Evolutionary conservation across 2,113 vertebrate species (phyloP), one percentile per base, ranked within the genome.

Genomic region (Amblyopsis rosae): DNA sequence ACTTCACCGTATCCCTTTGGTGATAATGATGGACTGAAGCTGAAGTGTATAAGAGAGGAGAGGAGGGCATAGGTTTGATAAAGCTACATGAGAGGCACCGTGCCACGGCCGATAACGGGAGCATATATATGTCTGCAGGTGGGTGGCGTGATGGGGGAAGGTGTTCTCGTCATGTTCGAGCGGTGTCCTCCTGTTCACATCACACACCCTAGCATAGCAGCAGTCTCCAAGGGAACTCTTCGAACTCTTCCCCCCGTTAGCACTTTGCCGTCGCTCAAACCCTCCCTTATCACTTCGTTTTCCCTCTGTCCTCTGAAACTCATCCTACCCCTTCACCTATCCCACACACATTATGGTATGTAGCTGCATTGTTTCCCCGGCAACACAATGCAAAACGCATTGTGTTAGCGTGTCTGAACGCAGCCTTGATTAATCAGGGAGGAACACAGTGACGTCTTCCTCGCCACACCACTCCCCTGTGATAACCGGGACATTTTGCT

Each of bases 151-250:
- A 19, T 19, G 19, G 86, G 88, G 91, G 82, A 82, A 82, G 78
- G 73, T 80, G 86, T 88, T 92, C 91, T 7, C 88, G 91, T 93
- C 92, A 91, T 83, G 77, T 87, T 83, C 89, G 92, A 92, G 91
- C 89, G 89, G 87, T 82, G 84, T 85, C 85, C 89, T 86, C 85
- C 89, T 86, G 89, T 88, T 89, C 84, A 86, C 79, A 77, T 65
- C 70, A 74, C 70, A 88, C 87, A 88, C 88, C 69, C 58, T 72
- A 80, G 89, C 19, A 19, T 19, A 19, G 19, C 19, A 19, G 83
- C 79, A 80, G 85, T 82, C 82, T 70, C 70, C 69, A 55, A 69
- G 51, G 74, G 75, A 41, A 7, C 12, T 48, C 49, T 51, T n/a
- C 49, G 13, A 71, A 76, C 71, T 77, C 73, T 13, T 81, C 76